These are phyloP conservation scores for Garrulus glandarius DNA, from an alignment of 2,797 vertebrate genomes.

Conservation along the genomic window DNA sequence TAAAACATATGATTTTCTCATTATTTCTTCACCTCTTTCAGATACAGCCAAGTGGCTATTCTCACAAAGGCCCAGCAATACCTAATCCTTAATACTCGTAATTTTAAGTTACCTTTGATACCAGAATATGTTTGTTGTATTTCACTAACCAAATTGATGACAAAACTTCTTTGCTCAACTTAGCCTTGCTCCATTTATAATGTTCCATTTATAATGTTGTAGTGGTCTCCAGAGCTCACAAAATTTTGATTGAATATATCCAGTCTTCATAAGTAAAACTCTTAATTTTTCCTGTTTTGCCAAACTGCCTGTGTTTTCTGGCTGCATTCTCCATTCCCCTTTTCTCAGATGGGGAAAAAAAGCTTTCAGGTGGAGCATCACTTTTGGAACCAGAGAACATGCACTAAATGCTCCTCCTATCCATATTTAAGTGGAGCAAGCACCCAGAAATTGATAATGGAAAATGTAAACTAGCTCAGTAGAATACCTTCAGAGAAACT, in stretches of 20 bases:
- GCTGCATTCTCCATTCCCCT: not conserved
- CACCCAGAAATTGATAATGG: not conserved
- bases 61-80: not conserved
- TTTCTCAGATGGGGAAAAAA: not conserved
- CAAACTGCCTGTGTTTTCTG: not conserved
- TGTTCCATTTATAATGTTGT: not conserved
- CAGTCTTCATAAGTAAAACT: not conserved
- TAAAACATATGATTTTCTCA: not conserved
- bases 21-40: not conserved
- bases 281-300: not conserved
- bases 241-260: not conserved
- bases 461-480: not conserved
- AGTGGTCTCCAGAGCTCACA: not conserved
- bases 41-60: not conserved
- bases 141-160: not conserved
- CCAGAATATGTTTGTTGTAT: not conserved
- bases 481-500: not conserved
- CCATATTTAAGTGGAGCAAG: not conserved
- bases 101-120: not conserved
- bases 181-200: not conserved
- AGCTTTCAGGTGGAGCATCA: not conserved
- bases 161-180: not conserved
- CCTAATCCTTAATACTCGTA: not conserved
- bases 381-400: not conserved
- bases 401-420: not conserved